These are phyloP conservation scores for Silvanus unidentatus DNA, from an alignment of 2,888 invertebrate genomes.

Conservation along the genomic window DNA sequence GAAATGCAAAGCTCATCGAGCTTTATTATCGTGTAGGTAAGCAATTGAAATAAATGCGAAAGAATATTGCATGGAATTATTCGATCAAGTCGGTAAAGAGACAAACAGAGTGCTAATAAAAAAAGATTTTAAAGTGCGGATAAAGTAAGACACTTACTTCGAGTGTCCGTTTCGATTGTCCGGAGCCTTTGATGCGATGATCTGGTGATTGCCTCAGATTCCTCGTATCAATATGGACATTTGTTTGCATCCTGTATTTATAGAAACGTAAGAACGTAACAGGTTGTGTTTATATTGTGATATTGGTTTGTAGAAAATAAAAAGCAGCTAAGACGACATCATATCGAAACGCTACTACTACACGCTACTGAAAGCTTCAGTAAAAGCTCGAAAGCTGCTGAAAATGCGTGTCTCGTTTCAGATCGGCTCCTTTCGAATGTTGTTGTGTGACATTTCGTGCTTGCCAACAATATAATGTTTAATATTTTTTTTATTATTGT, in stretches of 20 bases:
- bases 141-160: slow-evolving; percentile 56
- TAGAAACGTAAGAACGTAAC: not conserved
- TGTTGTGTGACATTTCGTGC: slow-evolving; percentile 22
- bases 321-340: slow-evolving; percentile 2
- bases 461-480: too few species aligned
- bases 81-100: too few species aligned
- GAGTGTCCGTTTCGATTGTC: slow-evolving; percentile 44
- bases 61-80: too few species aligned
- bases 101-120: too few species aligned
- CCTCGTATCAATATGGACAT: slow-evolving; percentile 69
- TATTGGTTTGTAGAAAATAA: too few species aligned
- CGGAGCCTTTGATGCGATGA: slow-evolving; percentile 52
- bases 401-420: slow-evolving; percentile 24
- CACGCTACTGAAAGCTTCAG: slow-evolving; percentile 16
- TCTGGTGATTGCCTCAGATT: slow-evolving; percentile 59
- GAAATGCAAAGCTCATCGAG: not conserved
- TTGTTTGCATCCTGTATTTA: slow-evolving; percentile 58
- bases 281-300: not conserved
- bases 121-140: too few species aligned
- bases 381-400: not conserved
- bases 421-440: slow-evolving; percentile 26
- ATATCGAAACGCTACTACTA: slow-evolving; percentile 11
- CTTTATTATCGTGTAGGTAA: not conserved
- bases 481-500: too few species aligned
- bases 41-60: not conserved